Base-by-base conservation (phyloP, 2,888 invertebrate genomes). In the Parapristionchus giblindavisi region DNA sequence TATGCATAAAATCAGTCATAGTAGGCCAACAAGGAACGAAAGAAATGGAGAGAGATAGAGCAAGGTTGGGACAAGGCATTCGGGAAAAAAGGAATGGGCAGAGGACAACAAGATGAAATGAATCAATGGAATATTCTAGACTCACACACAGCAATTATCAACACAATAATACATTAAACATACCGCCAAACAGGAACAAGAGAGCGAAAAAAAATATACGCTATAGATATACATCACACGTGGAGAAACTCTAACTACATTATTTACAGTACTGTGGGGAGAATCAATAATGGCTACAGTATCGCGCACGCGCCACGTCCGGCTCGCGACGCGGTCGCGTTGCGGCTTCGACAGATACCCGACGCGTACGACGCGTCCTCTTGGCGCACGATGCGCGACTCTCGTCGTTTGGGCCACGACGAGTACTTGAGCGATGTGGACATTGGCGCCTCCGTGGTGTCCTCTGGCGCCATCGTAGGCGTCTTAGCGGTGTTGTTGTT, bases 261-360 rank as follows among this genome's bases (percentile, higher is more conserved):
- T 65, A 43, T 43, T 8, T 40, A 65, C 63, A 65, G 43, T 43
- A 65, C 48, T 43, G 43, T 43, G 38, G 38, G 14, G 21, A 17
- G 63, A 32, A n/a, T 24, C 21, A 24, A 27, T 3, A n/a, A 61
- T 61, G 34, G 34, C 43, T 56, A 71, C 70, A 71, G 56, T 54
- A 71, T 71, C 38, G 27, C 40, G 29, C 70, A 71, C n/a, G 70
- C 56, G 27, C 36, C 24, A 38, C 68, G 68, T 24, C 51, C 68
- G 21, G 21, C 68, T 14, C 38, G 56, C 38, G 56, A n/a, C 21
- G 38, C 38, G 56, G 70, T 34, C 70, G 70, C 54, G 56, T 38
- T 56, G 70, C 70, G 70, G 70, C 70, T 71, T 36, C 70, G 70
- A 14, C 70, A 71, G 70, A 71, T 56, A 17, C 70, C 70, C 4